phyloP scores from a whole-genome alignment of 2,888 invertebrate genomes.

The Cantharis nigra region DNA sequence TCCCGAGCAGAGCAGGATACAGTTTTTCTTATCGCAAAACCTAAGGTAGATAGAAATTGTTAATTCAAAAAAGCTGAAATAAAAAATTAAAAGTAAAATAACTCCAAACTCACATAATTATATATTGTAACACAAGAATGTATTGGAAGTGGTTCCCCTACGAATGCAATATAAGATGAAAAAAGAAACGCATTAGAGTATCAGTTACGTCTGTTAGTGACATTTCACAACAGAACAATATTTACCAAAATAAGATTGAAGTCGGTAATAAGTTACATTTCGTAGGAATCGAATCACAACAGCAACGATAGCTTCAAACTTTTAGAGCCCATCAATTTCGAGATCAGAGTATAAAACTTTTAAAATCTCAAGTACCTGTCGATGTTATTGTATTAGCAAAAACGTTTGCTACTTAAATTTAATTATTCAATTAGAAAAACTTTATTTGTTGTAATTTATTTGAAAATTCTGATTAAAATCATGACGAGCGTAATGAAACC shows the following conservation, averaged over 20 bases:
- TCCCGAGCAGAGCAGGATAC: too few species aligned
- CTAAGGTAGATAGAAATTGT: too few species aligned
- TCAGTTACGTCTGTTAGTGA: background rate
- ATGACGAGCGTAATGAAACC: background rate
- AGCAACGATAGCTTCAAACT: background rate
- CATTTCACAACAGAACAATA: background rate
- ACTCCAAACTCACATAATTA: background rate
- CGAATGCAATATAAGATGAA: background rate
- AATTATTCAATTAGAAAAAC: background rate
- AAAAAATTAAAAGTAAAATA: too few species aligned
- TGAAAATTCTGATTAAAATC: background rate
- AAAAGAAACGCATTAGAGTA: background rate
- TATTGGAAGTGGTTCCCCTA: background rate
- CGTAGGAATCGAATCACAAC: background rate
- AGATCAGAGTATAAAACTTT: background rate
- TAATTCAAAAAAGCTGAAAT: too few species aligned
- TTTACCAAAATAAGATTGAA: background rate
- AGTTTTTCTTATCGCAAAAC: too few species aligned
- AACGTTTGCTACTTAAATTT: background rate
- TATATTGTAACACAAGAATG: background rate
- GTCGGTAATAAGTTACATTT: background rate
- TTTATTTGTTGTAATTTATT: background rate
- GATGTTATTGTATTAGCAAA: background rate
- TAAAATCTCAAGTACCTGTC: background rate
- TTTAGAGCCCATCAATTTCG: background rate